Base-by-base conservation (phyloP, 1,140 invertebrate genomes). In the Drosophila trapezifrons region DNA sequence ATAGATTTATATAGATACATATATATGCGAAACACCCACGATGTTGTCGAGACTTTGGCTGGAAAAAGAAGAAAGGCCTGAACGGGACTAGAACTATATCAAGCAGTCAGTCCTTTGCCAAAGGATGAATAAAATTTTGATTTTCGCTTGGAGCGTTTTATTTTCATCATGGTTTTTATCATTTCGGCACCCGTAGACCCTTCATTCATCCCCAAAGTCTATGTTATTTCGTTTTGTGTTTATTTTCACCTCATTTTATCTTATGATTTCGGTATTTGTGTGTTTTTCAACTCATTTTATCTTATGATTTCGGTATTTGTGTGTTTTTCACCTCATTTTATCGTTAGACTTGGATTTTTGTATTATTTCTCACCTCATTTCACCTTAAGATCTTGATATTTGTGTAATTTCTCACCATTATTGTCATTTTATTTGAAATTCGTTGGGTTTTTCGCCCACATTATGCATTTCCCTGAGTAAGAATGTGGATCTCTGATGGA, bases 91-190 rank as follows among this genome's bases (percentile, higher is more conserved):
- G 18, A 12, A 4, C 20, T 8, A 13, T 51, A 18, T 13, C 27
- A 8, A 9, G 5, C 10, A 12, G 46, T 60, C 10, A 12, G 46
- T 60, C 25, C 45, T 42, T 17, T 10, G 42, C n/a, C 27, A 37
- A 51, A 22, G 40, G 47, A 37, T 38, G 18, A 71, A 71, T 71
- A 71, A 71, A 71, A 49, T 57, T 46, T 35, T 54, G 27, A 45
- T 70, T 70, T 70, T 57, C 51, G 51, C 67, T 49, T 49, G 49
- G 29, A 57, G 51, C 40, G 67, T 70, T 71, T 71, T 70, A 71
- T 71, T 71, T 71, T 49, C 51, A 49, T 15, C 42, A 18, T 29
- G 20, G 25, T 17, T n/a, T 9, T 9, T 12, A 27, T 67, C 40
- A 35, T 25, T 22, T 35, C 25, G 8, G n/a, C 4, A 25, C 5